phyloP scores from a whole-genome alignment of 2,797 vertebrate genomes.

The Enteromius viviparus region DNA sequence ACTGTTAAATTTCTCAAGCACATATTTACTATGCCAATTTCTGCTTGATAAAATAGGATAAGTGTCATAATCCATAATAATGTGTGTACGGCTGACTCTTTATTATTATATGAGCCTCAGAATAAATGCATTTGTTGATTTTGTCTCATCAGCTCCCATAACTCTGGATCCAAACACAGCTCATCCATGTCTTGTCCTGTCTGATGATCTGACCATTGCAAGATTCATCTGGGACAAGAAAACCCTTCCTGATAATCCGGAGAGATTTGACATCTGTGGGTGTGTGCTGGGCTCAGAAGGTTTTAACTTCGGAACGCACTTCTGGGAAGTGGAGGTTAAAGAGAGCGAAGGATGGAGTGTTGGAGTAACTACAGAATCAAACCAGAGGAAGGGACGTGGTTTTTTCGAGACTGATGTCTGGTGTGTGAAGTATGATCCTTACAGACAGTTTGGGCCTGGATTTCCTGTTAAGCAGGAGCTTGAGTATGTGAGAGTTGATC shows the following conservation, averaged over 20 bases:
- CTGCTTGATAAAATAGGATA: no score
- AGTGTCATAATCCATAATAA: no score
- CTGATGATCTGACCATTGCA: constrained; percentile 2
- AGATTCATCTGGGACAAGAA: not conserved
- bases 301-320: not conserved
- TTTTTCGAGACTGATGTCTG: not conserved
- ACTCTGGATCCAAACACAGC: not conserved
- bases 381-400: not conserved
- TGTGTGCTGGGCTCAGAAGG: not conserved
- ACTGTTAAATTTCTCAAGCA: no score
- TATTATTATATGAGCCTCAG: not conserved
- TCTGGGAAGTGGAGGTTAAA: not conserved
- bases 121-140: not conserved
- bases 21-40: no score
- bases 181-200: not conserved
- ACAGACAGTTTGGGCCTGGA: not conserved
- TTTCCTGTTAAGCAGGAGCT: not conserved
- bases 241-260: not conserved
- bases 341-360: not conserved
- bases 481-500: not conserved
- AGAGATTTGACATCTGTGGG: not conserved
- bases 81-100: not conserved
- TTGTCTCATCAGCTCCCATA: not conserved
- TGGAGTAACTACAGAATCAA: not conserved
- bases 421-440: not conserved